Percentiles rank a stretch among this genome's conserved stretches.
Conservation (phyloP, 2,888 invertebrate genomes). For the Ophioninae sp. region DNA sequence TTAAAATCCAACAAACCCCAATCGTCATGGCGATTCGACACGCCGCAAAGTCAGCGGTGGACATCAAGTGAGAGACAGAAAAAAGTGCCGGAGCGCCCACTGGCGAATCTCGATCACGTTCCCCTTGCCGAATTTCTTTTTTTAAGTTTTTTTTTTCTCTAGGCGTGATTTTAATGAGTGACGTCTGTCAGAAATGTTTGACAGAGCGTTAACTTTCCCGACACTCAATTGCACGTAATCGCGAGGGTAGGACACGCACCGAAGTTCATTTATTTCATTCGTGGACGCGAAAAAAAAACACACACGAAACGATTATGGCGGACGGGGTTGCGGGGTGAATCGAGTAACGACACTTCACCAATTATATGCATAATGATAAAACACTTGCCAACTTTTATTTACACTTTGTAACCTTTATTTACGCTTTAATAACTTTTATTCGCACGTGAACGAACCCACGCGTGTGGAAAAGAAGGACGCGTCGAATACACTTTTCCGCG, state of each 20-base stretch:
- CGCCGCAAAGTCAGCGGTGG: constrained; percentile 69
- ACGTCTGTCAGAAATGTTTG: constrained; percentile 77
- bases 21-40: constrained; percentile 75
- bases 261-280: constrained; percentile 63
- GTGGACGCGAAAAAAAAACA: constrained; percentile 7
- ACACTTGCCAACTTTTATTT: no score
- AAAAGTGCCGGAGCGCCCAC: constrained; percentile 35
- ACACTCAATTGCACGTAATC: constrained; percentile 51
- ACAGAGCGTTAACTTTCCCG: constrained; percentile 74
- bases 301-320: background rate
- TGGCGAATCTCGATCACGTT: constrained; percentile 44
- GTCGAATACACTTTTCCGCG: no score
- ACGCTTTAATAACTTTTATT: no score
- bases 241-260: constrained; percentile 49
- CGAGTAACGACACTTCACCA: no score
- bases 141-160: constrained; percentile 57
- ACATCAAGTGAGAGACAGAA: constrained; percentile 61
- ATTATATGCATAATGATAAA: no score
- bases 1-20: constrained; percentile 73
- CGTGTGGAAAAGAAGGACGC: no score
- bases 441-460: no score
- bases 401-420: no score
- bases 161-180: constrained; percentile 76
- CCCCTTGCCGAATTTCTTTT: constrained; percentile 54
- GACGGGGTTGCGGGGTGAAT: background rate